Conservation (phyloP, 2,113 vertebrate species). For the Atrichornis clamosus region DNA sequence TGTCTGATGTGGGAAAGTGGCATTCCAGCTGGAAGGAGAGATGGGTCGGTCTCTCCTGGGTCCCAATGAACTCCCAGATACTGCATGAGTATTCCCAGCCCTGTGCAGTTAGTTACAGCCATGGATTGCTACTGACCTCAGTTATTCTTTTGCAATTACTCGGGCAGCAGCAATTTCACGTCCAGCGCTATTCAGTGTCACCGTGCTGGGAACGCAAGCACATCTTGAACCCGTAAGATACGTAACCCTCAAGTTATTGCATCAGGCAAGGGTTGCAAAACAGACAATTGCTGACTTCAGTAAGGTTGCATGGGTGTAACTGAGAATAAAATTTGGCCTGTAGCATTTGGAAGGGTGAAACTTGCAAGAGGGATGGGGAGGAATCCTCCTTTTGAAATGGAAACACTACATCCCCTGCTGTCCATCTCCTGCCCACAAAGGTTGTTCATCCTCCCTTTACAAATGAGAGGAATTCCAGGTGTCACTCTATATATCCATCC, state of each 20-base stretch:
- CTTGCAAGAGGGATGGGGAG: not conserved
- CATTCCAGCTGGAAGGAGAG: slow-evolving; percentile 8
- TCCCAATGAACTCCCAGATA: not conserved
- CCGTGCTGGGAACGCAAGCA: not conserved
- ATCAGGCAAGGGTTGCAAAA: slow-evolving; percentile 54
- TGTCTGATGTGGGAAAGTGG: slow-evolving; percentile 55
- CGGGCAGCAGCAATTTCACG: not conserved
- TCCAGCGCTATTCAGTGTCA: not conserved
- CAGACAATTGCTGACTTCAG: slow-evolving; percentile 53
- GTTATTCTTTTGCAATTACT: not conserved
- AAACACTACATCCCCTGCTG: not conserved
- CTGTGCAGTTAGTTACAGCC: not conserved
- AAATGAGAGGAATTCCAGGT: not conserved
- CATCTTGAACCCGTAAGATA: not conserved
- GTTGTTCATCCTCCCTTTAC: not conserved
- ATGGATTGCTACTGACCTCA: not conserved
- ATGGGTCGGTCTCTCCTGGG: not conserved
- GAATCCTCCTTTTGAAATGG: slow-evolving; percentile 8
- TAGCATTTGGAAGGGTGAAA: not conserved
- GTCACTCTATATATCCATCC: not conserved
- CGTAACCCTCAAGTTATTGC: not conserved
- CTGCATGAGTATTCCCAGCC: rapidly evolving
- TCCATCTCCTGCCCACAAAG: not conserved
- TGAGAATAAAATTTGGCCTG: not conserved
- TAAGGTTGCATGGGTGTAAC: slow-evolving; percentile 47